Evolutionary conservation across 1,140 invertebrate species (phyloP).

Genomic region (Cataglyphis hispanica): DNA sequence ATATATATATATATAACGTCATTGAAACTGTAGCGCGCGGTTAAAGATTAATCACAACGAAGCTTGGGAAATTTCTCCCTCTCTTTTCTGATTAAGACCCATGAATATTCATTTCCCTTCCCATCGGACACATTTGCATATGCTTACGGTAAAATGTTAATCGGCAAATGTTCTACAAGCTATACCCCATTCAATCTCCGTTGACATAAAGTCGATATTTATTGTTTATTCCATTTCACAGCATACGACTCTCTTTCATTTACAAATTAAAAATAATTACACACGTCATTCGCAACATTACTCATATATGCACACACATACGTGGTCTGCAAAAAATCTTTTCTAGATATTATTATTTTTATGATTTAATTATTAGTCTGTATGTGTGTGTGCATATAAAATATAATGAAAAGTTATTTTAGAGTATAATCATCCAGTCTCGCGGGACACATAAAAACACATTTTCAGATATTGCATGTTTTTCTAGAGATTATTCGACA

Average conservation of each 20-base stretch:
- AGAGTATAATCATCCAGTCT: no score
- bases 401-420: no score
- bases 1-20: no score
- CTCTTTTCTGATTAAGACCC: conserved; percentile 50
- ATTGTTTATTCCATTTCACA: not conserved
- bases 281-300: not conserved
- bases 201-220: conserved; percentile 23
- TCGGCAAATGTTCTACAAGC: conserved; percentile 39
- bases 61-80: conserved; percentile 21
- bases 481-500: not conserved
- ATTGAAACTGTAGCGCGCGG: conserved; percentile 21
- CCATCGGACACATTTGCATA: conserved; percentile 44
- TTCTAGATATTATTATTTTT: no score
- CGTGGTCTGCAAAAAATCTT: no score
- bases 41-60: conserved; percentile 54
- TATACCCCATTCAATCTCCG: conserved; percentile 24
- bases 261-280: not conserved
- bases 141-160: conserved; percentile 51
- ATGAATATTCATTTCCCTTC: conserved; percentile 51
- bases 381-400: no score
- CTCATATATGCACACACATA: not conserved
- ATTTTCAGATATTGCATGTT: not conserved
- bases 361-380: no score
- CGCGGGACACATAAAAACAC: not conserved
- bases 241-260: not conserved